These are phyloP conservation scores for Pteria penguin DNA, from an alignment of 2,888 invertebrate genomes.

Conservation along the genomic window DNA sequence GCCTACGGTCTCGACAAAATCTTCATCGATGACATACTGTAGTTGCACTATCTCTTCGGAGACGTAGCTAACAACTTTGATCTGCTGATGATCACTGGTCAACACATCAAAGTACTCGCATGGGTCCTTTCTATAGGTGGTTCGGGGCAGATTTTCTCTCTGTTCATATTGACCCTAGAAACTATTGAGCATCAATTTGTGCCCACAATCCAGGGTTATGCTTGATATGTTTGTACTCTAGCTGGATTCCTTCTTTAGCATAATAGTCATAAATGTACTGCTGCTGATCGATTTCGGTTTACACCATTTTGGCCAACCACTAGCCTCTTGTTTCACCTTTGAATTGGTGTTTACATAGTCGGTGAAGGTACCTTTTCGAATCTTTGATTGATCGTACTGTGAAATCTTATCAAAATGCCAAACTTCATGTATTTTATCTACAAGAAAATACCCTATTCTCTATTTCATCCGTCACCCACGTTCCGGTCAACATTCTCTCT, in stretches of 20 bases:
- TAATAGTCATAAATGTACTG: constrained; percentile 55
- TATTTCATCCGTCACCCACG: constrained; percentile 76
- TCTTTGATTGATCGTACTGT: constrained; percentile 42
- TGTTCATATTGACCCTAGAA: too few relatives aligned
- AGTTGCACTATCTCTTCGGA: constrained; percentile 40
- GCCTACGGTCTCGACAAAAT: constrained; percentile 30
- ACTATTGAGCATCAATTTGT: constrained; percentile 36
- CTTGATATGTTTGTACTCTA: constrained; percentile 28
- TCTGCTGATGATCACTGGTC: constrained; percentile 22
- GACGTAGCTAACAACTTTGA: constrained; percentile 31
- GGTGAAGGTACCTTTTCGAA: constrained; percentile 64
- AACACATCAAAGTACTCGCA: constrained; percentile 20
- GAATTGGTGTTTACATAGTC: constrained; percentile 68
- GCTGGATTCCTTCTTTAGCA: constrained; percentile 30
- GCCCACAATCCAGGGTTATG: constrained; percentile 31
- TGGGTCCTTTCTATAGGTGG: constrained; percentile 16
- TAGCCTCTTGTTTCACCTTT: constrained; percentile 61
- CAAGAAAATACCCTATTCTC: constrained; percentile 69
- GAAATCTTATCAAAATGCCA: constrained; percentile 69
- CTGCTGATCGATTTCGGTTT: constrained; percentile 47
- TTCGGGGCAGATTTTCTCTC: too few relatives aligned
- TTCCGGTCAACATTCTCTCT: constrained; percentile 64
- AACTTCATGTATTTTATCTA: constrained; percentile 70
- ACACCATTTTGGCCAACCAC: constrained; percentile 60
- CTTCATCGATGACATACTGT: constrained; percentile 27